Evolutionary conservation across 1,140 invertebrate species (phyloP).

Genomic region (Conus ventricosus): DNA sequence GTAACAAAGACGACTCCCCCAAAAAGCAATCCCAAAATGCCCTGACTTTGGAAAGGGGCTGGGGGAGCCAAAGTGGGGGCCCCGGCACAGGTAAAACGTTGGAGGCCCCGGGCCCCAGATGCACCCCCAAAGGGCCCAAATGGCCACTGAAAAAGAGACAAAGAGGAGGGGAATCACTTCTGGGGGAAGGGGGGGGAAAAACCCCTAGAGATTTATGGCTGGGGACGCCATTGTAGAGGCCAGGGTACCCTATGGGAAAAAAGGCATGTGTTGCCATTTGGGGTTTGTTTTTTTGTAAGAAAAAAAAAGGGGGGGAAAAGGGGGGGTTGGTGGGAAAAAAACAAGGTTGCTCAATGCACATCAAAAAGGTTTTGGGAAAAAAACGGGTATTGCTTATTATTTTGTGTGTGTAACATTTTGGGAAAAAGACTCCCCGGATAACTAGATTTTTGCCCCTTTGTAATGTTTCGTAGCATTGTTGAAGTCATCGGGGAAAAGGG

Average conservation of each 20-base stretch:
- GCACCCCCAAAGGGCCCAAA: background rate
- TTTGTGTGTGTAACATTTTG: too few species aligned
- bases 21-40: background rate
- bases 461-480: too few species aligned
- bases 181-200: background rate
- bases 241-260: background rate
- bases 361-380: too few species aligned
- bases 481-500: too few species aligned
- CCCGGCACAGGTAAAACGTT: background rate
- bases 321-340: too few species aligned
- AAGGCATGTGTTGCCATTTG: background rate
- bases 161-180: background rate
- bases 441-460: too few species aligned
- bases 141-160: background rate
- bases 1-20: background rate
- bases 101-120: background rate
- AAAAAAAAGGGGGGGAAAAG: too few species aligned
- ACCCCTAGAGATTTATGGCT: background rate
- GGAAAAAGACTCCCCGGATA: too few species aligned
- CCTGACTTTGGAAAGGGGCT: background rate
- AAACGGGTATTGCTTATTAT: too few species aligned
- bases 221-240: constrained; percentile 3
- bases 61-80: background rate
- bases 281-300: too few species aligned
- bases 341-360: too few species aligned